Base-by-base conservation (phyloP, 1,140 invertebrate genomes). In the Zaprionus taronus region DNA sequence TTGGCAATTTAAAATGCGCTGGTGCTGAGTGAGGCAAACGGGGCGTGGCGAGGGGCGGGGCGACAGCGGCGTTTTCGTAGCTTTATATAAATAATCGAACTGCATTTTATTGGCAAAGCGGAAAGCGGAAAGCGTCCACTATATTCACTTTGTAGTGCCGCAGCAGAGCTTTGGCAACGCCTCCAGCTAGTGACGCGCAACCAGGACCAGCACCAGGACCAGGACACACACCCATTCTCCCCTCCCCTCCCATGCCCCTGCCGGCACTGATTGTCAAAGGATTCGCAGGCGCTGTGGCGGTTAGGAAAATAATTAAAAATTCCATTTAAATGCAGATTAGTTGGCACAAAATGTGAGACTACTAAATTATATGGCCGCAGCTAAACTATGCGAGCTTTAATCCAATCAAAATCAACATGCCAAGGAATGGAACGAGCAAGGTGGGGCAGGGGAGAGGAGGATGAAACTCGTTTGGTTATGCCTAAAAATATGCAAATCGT, bases 251-350 rank as follows among this genome's bases (percentile, higher is more conserved):
- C 20, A 11, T 31, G 28, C 7, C 28, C 28, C 28, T 31, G 65
- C 57, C 81, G 85, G 85, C 85, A 66, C 75, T 90, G 85, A 89
- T 89, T 89, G 85, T 89, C 85, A 89, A 89, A 89, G 85, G 85
- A 90, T 86, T 79, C 15, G n/a, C 31, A 11, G 9, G 9, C 66
- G 72, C 67, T 71, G 83, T 85, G 72, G 38, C 75, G 75, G 76
- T 81, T 68, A 90, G 72, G 79, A 89, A 89, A 90, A 89, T 89
- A 89, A 89, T 89, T 89, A 90, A 89, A 90, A 89, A 90, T 90
- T 85, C 86, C 79, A 89, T 89, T 89, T 89, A 89, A 89, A 89
- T 89, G 85, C 85, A 89, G 85, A 89, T 89, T 89, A 89, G 85
- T 81, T 90, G 72, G 68, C 68, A 69, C 81, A 89, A 83, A 81